Percentiles rank a stretch among this genome's conserved stretches.
These are phyloP conservation scores for Timema podura DNA, from an alignment of 2,888 invertebrate genomes.

Conservation along the genomic window DNA sequence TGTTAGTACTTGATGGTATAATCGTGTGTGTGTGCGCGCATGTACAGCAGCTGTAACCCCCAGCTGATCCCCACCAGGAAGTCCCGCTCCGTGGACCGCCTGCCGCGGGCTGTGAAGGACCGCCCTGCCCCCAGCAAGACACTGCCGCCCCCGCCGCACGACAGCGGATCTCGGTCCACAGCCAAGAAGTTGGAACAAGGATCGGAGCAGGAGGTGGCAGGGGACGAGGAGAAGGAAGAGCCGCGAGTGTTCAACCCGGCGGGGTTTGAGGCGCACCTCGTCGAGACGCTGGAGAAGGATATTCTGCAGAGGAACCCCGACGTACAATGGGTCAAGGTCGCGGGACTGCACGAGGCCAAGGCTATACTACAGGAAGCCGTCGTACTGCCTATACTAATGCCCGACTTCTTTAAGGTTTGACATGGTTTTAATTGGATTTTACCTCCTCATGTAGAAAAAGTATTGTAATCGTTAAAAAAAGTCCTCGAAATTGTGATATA, in stretches of 20 bases:
- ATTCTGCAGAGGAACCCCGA: constrained; percentile 96
- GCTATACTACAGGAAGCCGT: constrained; percentile 93
- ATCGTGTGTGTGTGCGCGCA: not conserved
- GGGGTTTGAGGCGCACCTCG: constrained; percentile 71
- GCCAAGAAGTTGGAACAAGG: constrained; percentile 14
- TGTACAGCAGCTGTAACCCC: constrained; percentile 23
- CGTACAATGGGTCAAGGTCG: constrained; percentile 93
- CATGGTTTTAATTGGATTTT: too few relatives aligned
- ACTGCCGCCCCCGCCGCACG: not conserved
- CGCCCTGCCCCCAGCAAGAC: constrained; percentile 14
- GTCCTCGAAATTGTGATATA: too few relatives aligned
- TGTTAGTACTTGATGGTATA: too few relatives aligned
- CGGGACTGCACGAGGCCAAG: constrained; percentile 85
- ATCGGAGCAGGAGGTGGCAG: constrained; percentile 16
- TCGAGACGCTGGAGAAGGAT: constrained; percentile 82
- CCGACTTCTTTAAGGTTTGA: constrained; percentile 90
- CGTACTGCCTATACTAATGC: constrained; percentile 96
- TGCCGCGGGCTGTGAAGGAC: constrained; percentile 26
- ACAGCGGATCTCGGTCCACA: constrained; percentile 15
- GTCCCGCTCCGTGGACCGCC: constrained; percentile 33
- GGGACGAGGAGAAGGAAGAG: constrained; percentile 37
- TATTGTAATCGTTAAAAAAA: too few relatives aligned
- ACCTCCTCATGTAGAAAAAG: too few relatives aligned
- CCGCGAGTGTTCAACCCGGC: constrained; percentile 57
- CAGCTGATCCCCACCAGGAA: constrained; percentile 28